Percentiles rank a stretch among this genome's conserved stretches.
These are phyloP conservation scores for Brachyhypopomus gauderio DNA, from an alignment of 2,113 vertebrate species.

Conservation along the genomic window DNA sequence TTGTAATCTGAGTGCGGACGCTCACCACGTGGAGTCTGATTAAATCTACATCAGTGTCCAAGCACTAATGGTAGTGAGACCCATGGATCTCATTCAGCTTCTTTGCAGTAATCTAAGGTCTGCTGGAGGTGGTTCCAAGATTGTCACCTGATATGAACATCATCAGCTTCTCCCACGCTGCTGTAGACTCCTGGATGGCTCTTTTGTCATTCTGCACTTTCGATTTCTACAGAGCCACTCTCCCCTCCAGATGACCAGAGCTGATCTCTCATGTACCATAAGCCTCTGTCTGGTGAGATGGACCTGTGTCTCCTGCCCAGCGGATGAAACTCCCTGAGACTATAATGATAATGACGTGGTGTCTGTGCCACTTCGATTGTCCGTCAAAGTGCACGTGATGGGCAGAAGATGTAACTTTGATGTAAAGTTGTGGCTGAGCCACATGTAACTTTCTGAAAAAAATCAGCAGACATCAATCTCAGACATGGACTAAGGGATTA, in stretches of 20 bases:
- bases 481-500: no score
- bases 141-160: background rate
- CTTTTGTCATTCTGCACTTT: background rate
- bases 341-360: background rate
- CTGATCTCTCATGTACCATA: background rate
- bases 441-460: no score
- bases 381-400: no score
- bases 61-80: no score
- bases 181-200: background rate
- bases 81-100: background rate
- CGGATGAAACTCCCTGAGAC: background rate
- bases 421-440: no score
- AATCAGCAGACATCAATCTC: no score
- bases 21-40: no score
- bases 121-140: background rate
- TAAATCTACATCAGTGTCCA: no score
- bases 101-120: background rate
- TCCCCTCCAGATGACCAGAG: background rate
- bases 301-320: background rate
- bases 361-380: background rate
- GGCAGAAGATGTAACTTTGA: no score
- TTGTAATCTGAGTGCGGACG: background rate
- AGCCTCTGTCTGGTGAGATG: background rate
- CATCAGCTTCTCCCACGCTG: background rate
- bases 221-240: background rate